Evolutionary conservation across 2,797 vertebrate species (phyloP).

Genomic region (Anabacerthia variegaticeps): DNA sequence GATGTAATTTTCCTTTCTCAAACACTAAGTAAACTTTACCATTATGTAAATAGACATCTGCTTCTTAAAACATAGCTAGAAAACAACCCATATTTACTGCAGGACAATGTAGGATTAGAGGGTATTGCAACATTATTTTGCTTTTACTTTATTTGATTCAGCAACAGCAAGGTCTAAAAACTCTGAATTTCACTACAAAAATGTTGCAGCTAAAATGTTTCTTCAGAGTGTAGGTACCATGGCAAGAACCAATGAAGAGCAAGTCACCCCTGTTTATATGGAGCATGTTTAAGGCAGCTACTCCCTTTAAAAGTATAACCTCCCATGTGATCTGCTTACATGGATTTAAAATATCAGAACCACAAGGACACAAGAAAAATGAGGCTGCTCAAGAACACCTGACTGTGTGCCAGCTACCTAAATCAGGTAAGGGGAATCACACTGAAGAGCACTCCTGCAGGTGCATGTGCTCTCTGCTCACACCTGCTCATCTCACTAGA

Average conservation of each 20-base stretch:
- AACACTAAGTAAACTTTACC: slow-evolving; percentile 69
- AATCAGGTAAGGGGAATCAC: neutral
- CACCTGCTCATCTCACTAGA: neutral
- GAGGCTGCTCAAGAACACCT: neutral
- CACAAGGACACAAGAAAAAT: neutral
- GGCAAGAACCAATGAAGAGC: neutral
- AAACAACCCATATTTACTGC: slow-evolving; percentile 56
- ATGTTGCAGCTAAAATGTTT: neutral
- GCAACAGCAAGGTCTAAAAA: slow-evolving; percentile 15
- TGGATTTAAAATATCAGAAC: neutral
- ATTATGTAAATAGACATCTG: slow-evolving; percentile 78
- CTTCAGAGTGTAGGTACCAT: neutral
- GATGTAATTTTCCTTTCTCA: slow-evolving; percentile 68
- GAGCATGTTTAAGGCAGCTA: neutral
- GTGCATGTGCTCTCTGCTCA: neutral
- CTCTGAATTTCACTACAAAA: neutral
- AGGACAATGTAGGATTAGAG: slow-evolving; percentile 59
- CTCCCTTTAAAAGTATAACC: neutral
- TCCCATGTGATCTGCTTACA: neutral
- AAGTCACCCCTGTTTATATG: neutral
- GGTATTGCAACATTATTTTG: slow-evolving; percentile 50
- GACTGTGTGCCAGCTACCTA: neutral
- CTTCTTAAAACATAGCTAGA: slow-evolving; percentile 65
- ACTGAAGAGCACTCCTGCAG: neutral
- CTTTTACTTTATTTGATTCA: slow-evolving; percentile 59